phyloP scores from a whole-genome alignment of 2,797 vertebrate genomes.

The Eutrigla gurnardus region DNA sequence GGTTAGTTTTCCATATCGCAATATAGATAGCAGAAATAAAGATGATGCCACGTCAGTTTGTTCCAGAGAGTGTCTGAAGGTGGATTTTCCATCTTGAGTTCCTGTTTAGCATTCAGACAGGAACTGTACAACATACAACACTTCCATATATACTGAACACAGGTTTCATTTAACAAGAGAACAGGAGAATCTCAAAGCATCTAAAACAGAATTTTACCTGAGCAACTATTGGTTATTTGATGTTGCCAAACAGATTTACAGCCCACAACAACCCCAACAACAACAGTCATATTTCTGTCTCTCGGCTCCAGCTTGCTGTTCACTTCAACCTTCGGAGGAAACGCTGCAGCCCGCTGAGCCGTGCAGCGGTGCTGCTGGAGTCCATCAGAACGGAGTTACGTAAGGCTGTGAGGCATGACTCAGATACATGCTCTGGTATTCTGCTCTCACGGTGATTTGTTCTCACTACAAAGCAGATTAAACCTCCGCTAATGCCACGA shows the following conservation, averaged over 20 bases:
- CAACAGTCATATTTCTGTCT: neutral
- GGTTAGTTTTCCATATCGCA: too few relatives aligned
- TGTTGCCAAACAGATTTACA: neutral
- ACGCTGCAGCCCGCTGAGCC: slow-evolving; percentile 37
- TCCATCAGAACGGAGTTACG: slow-evolving; percentile 39
- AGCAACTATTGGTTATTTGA: neutral
- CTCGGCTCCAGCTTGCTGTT: neutral
- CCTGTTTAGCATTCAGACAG: too few relatives aligned
- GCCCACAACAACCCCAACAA: neutral
- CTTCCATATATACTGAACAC: too few relatives aligned
- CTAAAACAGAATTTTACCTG: accelerated
- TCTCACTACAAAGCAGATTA: slow-evolving; percentile 44
- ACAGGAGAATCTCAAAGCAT: neutral
- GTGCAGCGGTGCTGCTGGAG: slow-evolving; percentile 23
- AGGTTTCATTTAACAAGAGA: too few relatives aligned
- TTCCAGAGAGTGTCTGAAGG: too few relatives aligned
- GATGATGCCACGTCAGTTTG: too few relatives aligned
- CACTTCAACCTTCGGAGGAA: slow-evolving; percentile 51
- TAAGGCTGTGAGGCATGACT: slow-evolving; percentile 5
- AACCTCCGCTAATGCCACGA: slow-evolving; percentile 31
- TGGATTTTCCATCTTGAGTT: too few relatives aligned
- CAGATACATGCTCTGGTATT: slow-evolving; percentile 24
- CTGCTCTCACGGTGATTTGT: slow-evolving; percentile 28
- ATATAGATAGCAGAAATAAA: too few relatives aligned
- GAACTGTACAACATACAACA: too few relatives aligned